Evolutionary conservation across 2,888 invertebrate genomes (phyloP).

Genomic region (Prosopocoilus inquinatus): DNA sequence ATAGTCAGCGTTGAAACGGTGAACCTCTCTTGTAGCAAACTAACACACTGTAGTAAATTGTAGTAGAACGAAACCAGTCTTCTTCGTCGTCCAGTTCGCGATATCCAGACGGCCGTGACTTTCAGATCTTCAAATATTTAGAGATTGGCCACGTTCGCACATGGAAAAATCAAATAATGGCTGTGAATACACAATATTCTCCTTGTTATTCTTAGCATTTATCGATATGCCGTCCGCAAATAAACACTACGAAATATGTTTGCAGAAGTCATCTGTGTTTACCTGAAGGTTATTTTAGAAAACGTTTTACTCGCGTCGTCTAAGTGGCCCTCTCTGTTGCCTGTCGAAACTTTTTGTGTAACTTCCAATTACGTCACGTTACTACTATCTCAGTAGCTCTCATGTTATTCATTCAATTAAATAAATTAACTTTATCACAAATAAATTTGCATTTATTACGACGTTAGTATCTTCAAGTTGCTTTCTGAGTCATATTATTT

Average conservation of each 20-base stretch:
- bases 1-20: too few species aligned
- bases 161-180: neutral
- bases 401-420: too few species aligned
- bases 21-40: too few species aligned
- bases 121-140: neutral
- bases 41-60: too few species aligned
- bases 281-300: neutral
- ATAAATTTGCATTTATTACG: too few species aligned
- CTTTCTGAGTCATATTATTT: too few species aligned
- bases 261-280: constrained; percentile 2
- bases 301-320: neutral
- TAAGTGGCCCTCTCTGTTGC: neutral
- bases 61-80: too few species aligned
- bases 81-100: too few species aligned
- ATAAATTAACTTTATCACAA: too few species aligned
- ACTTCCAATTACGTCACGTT: neutral
- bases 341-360: neutral
- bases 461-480: too few species aligned
- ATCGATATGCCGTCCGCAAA: neutral
- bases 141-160: neutral
- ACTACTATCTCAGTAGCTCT: too few species aligned
- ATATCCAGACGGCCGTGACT: neutral
- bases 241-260: neutral
- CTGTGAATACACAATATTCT: neutral
- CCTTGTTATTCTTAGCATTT: neutral